phyloP scores from a whole-genome alignment of 2,888 invertebrate genomes.

The Noctua janthe region DNA sequence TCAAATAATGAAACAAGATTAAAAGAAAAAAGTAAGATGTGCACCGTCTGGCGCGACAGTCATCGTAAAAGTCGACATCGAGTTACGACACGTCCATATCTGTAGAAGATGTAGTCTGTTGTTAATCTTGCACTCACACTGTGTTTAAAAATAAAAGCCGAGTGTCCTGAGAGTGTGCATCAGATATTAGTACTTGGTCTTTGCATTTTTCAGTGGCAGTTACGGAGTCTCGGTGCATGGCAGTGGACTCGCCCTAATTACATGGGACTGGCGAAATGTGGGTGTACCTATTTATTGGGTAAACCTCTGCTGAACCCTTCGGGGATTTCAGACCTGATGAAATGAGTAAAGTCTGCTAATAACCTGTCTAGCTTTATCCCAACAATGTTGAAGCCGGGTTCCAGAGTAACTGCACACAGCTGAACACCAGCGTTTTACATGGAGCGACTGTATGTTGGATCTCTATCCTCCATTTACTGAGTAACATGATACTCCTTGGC shows the following conservation, averaged over 20 bases:
- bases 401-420: background rate
- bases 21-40: background rate
- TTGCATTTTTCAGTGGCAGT: background rate
- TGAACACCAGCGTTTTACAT: background rate
- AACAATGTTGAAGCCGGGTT: background rate
- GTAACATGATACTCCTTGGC: background rate
- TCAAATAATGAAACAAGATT: background rate
- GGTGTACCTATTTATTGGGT: background rate
- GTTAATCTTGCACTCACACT: background rate
- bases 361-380: background rate
- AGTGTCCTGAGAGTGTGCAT: background rate
- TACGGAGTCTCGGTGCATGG: background rate
- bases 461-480: background rate
- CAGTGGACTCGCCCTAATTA: background rate
- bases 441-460: background rate
- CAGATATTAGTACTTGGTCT: background rate
- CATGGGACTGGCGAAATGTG: background rate
- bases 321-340: background rate
- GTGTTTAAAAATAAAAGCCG: background rate
- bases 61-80: background rate
- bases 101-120: background rate
- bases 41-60: constrained; percentile 6
- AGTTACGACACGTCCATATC: background rate
- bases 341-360: too few relatives aligned
- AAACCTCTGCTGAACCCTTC: background rate